phyloP scores from a whole-genome alignment of 2,113 vertebrate species.

The Sander vitreus region DNA sequence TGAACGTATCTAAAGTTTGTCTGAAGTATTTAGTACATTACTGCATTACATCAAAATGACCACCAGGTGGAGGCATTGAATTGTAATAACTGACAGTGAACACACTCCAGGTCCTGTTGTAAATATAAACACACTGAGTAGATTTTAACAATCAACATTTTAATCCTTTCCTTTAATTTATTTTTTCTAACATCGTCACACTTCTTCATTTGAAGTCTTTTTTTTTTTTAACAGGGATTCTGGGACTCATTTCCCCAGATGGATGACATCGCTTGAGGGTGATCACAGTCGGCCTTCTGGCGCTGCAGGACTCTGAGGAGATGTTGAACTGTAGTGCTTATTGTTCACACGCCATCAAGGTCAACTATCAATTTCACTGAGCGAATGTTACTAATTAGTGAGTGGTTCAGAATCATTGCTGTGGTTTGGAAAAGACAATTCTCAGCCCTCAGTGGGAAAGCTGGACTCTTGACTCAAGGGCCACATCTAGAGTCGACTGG shows the following conservation, averaged over 20 bases:
- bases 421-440: not conserved
- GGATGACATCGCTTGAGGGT: not conserved
- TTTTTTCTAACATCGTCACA: not conserved
- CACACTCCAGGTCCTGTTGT: rapidly evolving
- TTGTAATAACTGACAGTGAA: not conserved
- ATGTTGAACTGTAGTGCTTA: not conserved
- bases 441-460: not conserved
- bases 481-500: not conserved
- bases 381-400: constrained; percentile 2
- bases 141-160: not conserved
- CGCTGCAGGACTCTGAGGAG: not conserved
- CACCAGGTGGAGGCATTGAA: constrained; percentile 46
- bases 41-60: constrained; percentile 14
- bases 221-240: not conserved
- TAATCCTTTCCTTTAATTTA: not conserved
- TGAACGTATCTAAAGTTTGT: not conserved
- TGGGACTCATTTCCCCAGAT: not conserved
- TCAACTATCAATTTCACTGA: constrained; percentile 1
- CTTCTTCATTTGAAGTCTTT: not conserved
- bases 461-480: not conserved
- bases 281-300: not conserved
- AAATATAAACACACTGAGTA: not conserved
- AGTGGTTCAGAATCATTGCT: not conserved
- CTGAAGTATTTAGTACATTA: not conserved
- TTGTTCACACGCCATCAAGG: constrained; percentile 9